phyloP scores from a whole-genome alignment of 2,113 vertebrate genomes.

The Ochotona princeps region DNA sequence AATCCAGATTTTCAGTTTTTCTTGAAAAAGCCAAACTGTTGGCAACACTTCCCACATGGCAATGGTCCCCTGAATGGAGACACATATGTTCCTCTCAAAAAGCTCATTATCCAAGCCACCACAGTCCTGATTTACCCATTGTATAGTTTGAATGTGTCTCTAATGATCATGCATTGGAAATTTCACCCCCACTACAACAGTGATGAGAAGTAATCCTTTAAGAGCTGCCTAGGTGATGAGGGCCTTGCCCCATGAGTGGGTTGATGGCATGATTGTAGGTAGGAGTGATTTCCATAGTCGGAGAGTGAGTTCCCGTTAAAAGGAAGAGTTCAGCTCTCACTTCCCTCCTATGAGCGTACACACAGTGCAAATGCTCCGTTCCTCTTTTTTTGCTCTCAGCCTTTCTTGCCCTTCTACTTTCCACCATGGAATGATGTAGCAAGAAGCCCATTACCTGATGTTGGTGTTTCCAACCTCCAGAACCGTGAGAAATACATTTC shows the following conservation, averaged over 20 bases:
- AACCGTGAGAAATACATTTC: neutral
- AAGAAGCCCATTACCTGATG: too few relatives aligned
- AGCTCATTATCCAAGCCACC: neutral
- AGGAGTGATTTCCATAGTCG: neutral
- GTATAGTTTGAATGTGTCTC: neutral
- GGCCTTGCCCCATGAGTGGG: neutral
- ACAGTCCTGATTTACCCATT: neutral
- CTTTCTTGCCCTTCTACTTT: neutral
- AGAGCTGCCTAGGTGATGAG: neutral
- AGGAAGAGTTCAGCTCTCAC: too few relatives aligned
- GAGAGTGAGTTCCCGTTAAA: neutral
- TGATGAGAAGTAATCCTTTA: too few relatives aligned
- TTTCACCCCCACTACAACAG: too few relatives aligned
- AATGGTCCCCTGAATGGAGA: neutral
- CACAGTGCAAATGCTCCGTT: too few relatives aligned
- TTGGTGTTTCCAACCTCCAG: neutral
- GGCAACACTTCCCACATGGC: neutral
- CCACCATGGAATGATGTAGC: neutral
- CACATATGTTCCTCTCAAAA: neutral
- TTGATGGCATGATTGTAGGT: neutral
- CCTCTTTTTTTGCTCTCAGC: neutral
- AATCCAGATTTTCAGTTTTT: constrained; percentile 5
- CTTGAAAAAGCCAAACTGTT: neutral
- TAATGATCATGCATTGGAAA: neutral
- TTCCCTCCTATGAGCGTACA: neutral